Base-by-base conservation (phyloP, 2,888 invertebrate genomes). In the Pyralis farinalis region DNA sequence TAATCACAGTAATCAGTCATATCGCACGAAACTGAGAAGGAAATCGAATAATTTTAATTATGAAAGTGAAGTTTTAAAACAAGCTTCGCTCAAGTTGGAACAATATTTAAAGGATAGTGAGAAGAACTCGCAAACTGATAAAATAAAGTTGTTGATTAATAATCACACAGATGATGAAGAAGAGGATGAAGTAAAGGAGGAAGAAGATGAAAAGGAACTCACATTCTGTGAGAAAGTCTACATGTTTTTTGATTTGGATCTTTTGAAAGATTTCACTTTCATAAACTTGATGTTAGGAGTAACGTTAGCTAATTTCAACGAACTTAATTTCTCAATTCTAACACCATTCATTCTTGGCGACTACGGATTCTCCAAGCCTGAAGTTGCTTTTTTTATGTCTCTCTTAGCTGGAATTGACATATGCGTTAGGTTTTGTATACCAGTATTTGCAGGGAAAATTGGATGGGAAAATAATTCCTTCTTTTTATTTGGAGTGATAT, bases 311-410 rank as follows among this genome's bases (percentile, higher is more conserved):
- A 92, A 92, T 60, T 94, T 94, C 56, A 92, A 91, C 3, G 94
- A 94, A 69, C 57, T 94, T 4, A 94, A 94, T 66, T 94, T 94
- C 64, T 93, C 94, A 1, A 90, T 94, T 35, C 61, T 94, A 35
- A 94, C 94, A 0, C 94, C 94, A 0, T 94, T 94, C 49, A 93
- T 94, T 52, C 75, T 94, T n/a, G 90, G 89, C 10, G 94, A 94
- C 57, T 93, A 92, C 56, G 91, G 92, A 0, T 91, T 93, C 54
- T 75, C 75, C 1, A 91, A 90, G 53, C 57, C 83, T 2, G 83
- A 94, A 72, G 92, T 92, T 0, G 94, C 94, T 0, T 73, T 91
- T 8, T 92, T 92, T 37, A 93, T 94, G 93, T 94, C 94, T 0
- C 71, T 93, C 30, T 78, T 94, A 46, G 94, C 91, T 3, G 91